Conservation (phyloP, 2,113 vertebrate genomes). For the Silurus glanis region DNA sequence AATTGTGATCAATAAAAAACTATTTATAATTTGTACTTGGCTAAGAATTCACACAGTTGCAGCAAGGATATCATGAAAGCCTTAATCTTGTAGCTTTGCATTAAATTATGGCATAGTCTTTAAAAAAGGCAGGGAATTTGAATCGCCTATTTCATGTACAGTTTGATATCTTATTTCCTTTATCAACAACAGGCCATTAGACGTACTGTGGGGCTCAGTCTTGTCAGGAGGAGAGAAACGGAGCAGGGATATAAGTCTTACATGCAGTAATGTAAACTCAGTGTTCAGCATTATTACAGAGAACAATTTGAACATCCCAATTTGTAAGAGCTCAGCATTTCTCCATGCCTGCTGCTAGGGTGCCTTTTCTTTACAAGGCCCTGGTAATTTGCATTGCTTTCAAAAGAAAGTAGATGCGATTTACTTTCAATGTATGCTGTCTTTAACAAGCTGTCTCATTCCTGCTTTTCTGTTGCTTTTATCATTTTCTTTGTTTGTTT, state of each 20-base stretch:
- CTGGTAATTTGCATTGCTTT: conserved; percentile 28
- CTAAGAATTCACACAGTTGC: conserved; percentile 10
- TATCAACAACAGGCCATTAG: conserved; percentile 33
- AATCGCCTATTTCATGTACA: conserved; percentile 39
- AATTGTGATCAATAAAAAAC: conserved; percentile 30
- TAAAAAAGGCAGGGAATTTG: conserved; percentile 43
- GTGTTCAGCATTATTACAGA: conserved; percentile 3
- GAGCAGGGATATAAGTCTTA: neutral
- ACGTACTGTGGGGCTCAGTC: neutral
- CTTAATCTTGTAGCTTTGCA: conserved; percentile 3
- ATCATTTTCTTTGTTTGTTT: neutral
- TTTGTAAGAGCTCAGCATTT: conserved; percentile 29
- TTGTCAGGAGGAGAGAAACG: neutral
- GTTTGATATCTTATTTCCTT: conserved; percentile 40
- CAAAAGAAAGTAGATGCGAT: conserved; percentile 19
- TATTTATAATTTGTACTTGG: conserved; percentile 20
- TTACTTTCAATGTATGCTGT: conserved; percentile 40
- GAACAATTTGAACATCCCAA: conserved; percentile 16
- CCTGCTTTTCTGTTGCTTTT: conserved; percentile 21
- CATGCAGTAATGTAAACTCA: neutral
- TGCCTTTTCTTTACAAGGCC: conserved; percentile 4
- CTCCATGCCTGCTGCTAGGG: conserved; percentile 13
- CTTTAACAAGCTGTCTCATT: conserved; percentile 57
- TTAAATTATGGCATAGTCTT: conserved; percentile 34
- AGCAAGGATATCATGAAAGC: conserved; percentile 24